A percentile compares a stretch with the other conserved stretches of the same genome.
phyloP scores from a whole-genome alignment of 2,888 invertebrate species.

The Lepetodrilus schrolli region DNA sequence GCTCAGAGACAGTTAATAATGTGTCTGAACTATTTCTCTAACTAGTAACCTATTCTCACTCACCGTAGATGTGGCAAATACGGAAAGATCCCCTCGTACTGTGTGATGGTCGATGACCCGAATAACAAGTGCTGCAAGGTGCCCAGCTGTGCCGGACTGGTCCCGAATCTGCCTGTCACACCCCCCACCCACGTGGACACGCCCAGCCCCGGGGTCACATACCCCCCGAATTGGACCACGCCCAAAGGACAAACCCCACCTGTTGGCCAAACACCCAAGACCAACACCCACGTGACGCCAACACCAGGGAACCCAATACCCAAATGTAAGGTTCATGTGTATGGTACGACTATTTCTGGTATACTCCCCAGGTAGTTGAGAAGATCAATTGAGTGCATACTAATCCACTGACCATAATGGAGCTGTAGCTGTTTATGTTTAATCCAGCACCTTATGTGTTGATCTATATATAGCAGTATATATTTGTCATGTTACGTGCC shows the following conservation, averaged over 20 bases:
- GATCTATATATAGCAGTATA: too few relatives aligned
- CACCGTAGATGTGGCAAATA: conserved; percentile 45
- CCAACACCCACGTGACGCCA: conserved; percentile 7
- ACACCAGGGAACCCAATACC: conserved; percentile 31
- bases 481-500: too few relatives aligned
- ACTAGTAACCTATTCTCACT: neutral
- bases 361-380: too few relatives aligned
- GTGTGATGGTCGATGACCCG: conserved; percentile 46
- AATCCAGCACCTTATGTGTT: too few relatives aligned
- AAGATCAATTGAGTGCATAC: too few relatives aligned
- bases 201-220: conserved; percentile 22
- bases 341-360: too few relatives aligned
- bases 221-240: conserved; percentile 34
- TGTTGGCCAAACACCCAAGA: neutral
- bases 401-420: too few relatives aligned
- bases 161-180: neutral
- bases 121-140: conserved; percentile 48
- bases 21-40: neutral
- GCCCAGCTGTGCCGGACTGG: conserved; percentile 39
- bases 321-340: conserved; percentile 28
- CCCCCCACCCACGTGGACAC: neutral
- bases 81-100: conserved; percentile 47
- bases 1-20: too few relatives aligned
- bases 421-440: too few relatives aligned
- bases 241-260: conserved; percentile 37